Evolutionary conservation across 1,140 invertebrate genomes (phyloP), one percentile per base, ranked within the genome.

Genomic region (Drosophila pruinosa): DNA sequence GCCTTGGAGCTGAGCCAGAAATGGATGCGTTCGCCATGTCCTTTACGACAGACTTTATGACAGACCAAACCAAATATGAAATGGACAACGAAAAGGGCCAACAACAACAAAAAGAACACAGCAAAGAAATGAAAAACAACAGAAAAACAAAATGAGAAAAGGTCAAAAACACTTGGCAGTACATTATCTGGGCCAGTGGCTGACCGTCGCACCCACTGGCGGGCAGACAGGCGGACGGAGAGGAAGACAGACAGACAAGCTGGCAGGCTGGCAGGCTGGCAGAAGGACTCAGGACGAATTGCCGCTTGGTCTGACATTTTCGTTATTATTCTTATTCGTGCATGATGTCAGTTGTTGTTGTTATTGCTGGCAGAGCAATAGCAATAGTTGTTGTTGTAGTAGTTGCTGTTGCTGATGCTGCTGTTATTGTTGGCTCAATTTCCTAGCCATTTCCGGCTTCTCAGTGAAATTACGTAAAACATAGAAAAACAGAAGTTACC

Each of bases 341-440:
- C 65, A 74, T 74, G 71, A 62, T 74, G 64, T 24, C 57, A 58
- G 50, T 74, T 62, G 34, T 48, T 68, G 54, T 43, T 71, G 41
- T 24, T 48, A 15, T 28, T 31, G n/a, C 39, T 71, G 52, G 31
- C 31, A n/a, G 12, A 15, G 45, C 45, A 48, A 26, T 26, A 15
- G 45, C 22, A 26, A 17, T 50, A 43, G 36, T 52, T 58, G 50
- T 73, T 50, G 19, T 43, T 73, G 48, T 43, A 50, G 41, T 36
- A 41, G 38, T 36, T 38, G n/a, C 31, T 72, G 54, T 31, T 41
- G 14, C 54, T 68, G 57, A 19, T 67, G 58, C 63, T 71, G 69
- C 70, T 82, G 79, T 88, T 86, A 88, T 88, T 88, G 83, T 82
- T 86, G 82, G 82, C 82, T 86, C 82, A 86, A 88, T 88, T 86